Conservation (phyloP, 2,888 invertebrate species). For the Sisyra terminalis region DNA sequence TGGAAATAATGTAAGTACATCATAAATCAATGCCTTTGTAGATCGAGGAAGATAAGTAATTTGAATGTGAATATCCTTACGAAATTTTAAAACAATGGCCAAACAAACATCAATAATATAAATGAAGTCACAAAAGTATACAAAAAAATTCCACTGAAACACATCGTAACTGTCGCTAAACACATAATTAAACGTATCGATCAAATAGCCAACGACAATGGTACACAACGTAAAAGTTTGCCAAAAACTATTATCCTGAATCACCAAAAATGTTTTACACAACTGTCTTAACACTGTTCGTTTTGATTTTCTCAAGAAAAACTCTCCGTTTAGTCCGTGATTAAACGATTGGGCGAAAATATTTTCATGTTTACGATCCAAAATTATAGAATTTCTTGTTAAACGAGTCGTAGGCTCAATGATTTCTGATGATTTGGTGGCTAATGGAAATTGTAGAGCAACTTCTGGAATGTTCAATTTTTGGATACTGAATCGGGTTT, state of each 20-base stretch:
- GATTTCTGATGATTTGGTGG: no score
- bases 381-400: no score
- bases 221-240: not conserved
- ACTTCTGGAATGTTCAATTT: no score
- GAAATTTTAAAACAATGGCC: constrained; percentile 8
- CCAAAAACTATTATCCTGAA: not conserved
- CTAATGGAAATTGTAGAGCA: no score
- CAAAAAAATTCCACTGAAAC: not conserved
- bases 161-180: not conserved
- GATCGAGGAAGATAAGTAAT: constrained; percentile 8
- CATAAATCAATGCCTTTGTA: constrained; percentile 7
- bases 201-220: not conserved
- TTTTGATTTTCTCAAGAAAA: no score
- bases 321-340: no score
- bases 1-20: constrained; percentile 8
- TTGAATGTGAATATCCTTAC: constrained; percentile 9
- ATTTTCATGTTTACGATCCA: no score
- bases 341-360: no score
- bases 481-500: no score
- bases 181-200: not conserved
- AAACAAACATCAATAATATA: constrained; percentile 8
- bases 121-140: constrained; percentile 4
- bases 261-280: not conserved
- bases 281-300: no score
- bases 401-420: no score